These are phyloP conservation scores for Mastomys natalensis DNA, from an alignment of 2,113 vertebrate genomes.

Conservation along the genomic window DNA sequence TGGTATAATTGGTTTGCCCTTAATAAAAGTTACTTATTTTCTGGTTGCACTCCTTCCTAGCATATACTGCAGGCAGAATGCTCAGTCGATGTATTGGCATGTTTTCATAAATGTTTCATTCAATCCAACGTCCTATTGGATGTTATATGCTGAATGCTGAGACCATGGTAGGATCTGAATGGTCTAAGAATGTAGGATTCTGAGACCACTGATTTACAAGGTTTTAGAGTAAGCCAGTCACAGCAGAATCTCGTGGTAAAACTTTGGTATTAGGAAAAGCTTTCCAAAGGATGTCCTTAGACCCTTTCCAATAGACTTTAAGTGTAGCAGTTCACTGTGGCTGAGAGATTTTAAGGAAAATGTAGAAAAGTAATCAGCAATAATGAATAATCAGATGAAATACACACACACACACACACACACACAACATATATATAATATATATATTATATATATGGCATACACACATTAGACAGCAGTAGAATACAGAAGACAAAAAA, in stretches of 20 bases:
- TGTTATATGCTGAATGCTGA: no score
- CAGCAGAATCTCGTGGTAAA: slow-evolving; percentile 14
- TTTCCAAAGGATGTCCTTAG: neutral
- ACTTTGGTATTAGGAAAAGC: slow-evolving; percentile 7
- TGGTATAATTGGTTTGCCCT: neutral
- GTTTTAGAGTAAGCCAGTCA: neutral
- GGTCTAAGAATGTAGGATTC: neutral
- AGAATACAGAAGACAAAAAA: slow-evolving; percentile 21
- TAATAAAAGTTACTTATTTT: slow-evolving; percentile 28
- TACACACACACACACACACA: neutral
- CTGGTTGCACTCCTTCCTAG: neutral
- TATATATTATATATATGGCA: neutral
- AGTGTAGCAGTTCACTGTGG: neutral
- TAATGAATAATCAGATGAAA: neutral
- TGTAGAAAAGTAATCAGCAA: neutral
- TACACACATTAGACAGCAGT: neutral
- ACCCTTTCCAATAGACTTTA: neutral
- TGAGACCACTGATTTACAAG: slow-evolving; percentile 21
- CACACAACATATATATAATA: no score
- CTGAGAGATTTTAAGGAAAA: slow-evolving; percentile 19
- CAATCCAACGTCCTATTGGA: neutral
- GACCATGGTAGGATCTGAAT: no score
- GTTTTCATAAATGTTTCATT: slow-evolving; percentile 54
- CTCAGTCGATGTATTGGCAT: slow-evolving; percentile 7
- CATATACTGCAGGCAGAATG: neutral